Evolutionary conservation across 1,140 invertebrate genomes (phyloP), one percentile per base, ranked within the genome.

Genomic region (Brachionus sp.): DNA sequence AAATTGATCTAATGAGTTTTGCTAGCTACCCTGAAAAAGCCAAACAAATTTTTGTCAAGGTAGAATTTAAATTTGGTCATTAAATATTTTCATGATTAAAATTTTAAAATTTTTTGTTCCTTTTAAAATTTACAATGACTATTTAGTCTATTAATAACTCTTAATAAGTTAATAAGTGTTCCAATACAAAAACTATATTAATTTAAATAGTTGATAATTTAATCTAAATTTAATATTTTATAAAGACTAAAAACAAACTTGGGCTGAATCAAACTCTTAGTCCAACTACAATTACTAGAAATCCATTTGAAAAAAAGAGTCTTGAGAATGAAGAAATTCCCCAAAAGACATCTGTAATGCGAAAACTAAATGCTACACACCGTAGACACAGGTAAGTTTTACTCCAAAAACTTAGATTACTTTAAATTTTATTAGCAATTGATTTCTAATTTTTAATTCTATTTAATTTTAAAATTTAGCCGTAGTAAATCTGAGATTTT

Each of bases 31-130:
- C 77, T 10, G 77, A 66, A 50, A 57, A 44, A 35, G 77, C 77
- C 12, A 80, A 80, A 29, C 77, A 80, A 80, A 80, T 80, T 19
- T 80, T 80, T 62, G 77, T 80, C 4, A 80, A 80, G 35, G 62
- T 66, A 80, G 39, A 44, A 19, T 70, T 70, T 42, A 29, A 6
- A 1, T 3, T 23, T 23, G 1, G 19, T 64, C 2, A 64, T 16
- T 16, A 2, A 57, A 13, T 16, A 2, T 12, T 12, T n/a, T 57
- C 5, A n/a, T n/a, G n/a, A n/a, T n/a, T n/a, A n/a, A n/a, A n/a
- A n/a, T n/a, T n/a, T n/a, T n/a, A n/a, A n/a, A n/a, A n/a, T n/a
- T n/a, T n/a, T n/a, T n/a, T n/a, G n/a, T n/a, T n/a, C n/a, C n/a
- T n/a, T n/a, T n/a, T n/a, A n/a, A n/a, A n/a, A n/a, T n/a, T n/a